phyloP scores from a whole-genome alignment of 2,797 vertebrate species.

The Sebastolobus alascanus region DNA sequence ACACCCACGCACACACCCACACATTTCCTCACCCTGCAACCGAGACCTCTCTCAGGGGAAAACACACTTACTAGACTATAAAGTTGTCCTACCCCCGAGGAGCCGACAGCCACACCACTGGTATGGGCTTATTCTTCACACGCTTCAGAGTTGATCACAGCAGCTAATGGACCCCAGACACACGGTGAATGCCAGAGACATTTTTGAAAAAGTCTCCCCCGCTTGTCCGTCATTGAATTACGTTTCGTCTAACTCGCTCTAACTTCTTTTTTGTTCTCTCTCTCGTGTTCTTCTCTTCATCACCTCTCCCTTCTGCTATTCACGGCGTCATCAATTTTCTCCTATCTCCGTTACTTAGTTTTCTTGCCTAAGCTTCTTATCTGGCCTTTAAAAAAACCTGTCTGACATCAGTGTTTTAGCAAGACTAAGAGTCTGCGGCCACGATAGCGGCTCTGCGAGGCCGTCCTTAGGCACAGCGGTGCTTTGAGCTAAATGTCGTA shows the following conservation, averaged over 20 bases:
- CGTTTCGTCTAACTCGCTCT: not conserved
- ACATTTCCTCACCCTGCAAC: constrained; percentile 42
- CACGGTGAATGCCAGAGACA: constrained; percentile 13
- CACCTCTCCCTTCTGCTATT: not conserved
- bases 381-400: not conserved
- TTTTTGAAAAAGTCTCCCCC: constrained; percentile 8
- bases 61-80: constrained; percentile 45
- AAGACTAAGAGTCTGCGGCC: not conserved
- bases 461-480: not conserved
- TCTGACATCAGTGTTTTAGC: not conserved
- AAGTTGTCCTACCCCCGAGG: constrained; percentile 54
- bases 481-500: not conserved
- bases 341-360: not conserved
- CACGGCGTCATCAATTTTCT: not conserved
- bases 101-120: constrained; percentile 44
- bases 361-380: not conserved
- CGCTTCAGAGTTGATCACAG: constrained; percentile 56
- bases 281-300: not conserved
- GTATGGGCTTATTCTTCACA: constrained; percentile 40
- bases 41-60: constrained; percentile 46
- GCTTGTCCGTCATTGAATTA: constrained; percentile 12
- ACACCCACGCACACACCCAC: constrained; percentile 34
- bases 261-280: not conserved
- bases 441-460: not conserved
- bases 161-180: constrained; percentile 33